phyloP scores from a whole-genome alignment of 2,888 invertebrate species.

The Tipula helvola region DNA sequence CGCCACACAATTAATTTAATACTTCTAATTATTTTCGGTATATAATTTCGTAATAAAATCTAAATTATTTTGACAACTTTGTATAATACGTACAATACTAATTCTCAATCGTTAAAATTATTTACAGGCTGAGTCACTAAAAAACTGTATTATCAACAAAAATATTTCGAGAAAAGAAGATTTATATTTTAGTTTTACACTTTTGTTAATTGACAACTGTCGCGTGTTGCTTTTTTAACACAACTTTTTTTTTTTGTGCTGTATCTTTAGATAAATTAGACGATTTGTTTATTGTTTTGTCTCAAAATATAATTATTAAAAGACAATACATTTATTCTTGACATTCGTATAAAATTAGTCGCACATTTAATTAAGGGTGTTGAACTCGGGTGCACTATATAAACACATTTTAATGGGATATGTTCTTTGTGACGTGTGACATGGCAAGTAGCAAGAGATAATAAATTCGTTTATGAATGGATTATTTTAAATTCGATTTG shows the following conservation, averaged over 20 bases:
- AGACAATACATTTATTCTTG: background rate
- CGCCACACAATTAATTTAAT: background rate
- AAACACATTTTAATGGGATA: background rate
- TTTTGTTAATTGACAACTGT: background rate
- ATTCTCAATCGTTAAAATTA: background rate
- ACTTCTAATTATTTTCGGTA: background rate
- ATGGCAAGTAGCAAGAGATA: background rate
- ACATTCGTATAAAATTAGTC: background rate
- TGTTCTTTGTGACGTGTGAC: background rate
- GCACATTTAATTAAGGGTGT: background rate
- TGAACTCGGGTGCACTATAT: background rate
- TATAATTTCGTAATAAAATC: background rate
- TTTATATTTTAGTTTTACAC: background rate
- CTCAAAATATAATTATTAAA: background rate
- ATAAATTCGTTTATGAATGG: background rate
- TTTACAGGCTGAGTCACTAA: background rate
- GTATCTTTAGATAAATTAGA: background rate
- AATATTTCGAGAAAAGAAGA: background rate
- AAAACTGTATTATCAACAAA: background rate
- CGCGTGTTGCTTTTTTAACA: background rate
- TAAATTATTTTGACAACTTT: background rate
- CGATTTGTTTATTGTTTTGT: background rate
- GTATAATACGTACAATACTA: background rate
- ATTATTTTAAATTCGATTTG: background rate
- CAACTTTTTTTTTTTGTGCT: background rate